Evolutionary conservation across 2,113 vertebrate genomes (phyloP).

Genomic region (Peucedramus taeniatus): DNA sequence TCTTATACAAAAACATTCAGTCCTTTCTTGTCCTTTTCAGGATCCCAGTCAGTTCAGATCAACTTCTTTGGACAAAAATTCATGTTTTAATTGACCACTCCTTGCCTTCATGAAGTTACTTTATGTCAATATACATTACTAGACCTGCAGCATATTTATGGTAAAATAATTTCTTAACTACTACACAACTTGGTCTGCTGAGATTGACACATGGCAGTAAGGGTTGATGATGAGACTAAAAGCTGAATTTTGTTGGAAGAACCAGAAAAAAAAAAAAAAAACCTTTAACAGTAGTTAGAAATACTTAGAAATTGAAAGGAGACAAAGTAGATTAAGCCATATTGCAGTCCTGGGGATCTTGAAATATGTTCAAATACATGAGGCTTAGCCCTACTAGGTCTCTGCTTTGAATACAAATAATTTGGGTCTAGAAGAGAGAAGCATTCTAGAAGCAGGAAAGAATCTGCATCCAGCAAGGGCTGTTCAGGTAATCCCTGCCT

Average conservation of each 20-base stretch:
- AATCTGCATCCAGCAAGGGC: neutral
- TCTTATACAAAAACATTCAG: neutral
- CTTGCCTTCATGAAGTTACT: neutral
- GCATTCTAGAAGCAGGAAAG: neutral
- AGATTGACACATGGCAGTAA: neutral
- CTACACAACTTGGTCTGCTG: neutral
- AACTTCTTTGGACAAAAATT: neutral
- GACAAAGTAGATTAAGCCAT: neutral
- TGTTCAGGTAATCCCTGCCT: neutral
- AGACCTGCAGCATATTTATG: neutral
- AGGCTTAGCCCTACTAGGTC: neutral
- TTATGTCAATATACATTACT: neutral
- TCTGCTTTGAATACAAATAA: neutral
- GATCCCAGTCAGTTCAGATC: neutral
- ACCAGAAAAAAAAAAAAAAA: neutral
- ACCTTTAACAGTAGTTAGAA: fast-evolving
- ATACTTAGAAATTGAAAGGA: neutral
- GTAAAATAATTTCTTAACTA: neutral
- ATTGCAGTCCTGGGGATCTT: neutral
- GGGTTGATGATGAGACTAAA: neutral
- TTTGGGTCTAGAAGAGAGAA: neutral
- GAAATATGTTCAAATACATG: neutral
- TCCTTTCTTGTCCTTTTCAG: neutral
- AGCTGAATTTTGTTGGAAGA: neutral
- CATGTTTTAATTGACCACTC: neutral